Evolutionary conservation across 1,140 invertebrate species (phyloP).

Genomic region (Oryzaephilus surinamensis): DNA sequence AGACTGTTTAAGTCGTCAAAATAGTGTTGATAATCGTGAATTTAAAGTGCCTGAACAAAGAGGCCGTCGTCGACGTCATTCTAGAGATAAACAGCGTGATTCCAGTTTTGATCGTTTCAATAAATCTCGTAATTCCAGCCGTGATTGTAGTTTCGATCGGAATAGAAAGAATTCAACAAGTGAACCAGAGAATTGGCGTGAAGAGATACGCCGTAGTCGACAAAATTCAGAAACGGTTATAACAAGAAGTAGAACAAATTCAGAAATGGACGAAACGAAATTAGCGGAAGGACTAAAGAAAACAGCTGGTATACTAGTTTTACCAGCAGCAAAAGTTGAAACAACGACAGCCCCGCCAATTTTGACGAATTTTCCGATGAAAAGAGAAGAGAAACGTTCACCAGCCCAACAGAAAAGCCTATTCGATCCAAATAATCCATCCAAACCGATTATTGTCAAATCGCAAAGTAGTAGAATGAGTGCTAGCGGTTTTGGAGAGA

Average conservation of each 20-base stretch:
- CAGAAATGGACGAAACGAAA: neutral
- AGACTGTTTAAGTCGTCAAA: constrained; percentile 6
- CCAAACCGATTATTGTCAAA: constrained; percentile 54
- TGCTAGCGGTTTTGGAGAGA: constrained; percentile 27
- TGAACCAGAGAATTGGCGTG: constrained; percentile 29
- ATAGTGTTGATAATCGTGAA: constrained; percentile 16
- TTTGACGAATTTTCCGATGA: constrained; percentile 3
- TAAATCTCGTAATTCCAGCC: constrained; percentile 23
- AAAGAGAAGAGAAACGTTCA: neutral
- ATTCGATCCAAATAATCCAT: constrained; percentile 60
- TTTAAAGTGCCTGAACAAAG: constrained; percentile 27
- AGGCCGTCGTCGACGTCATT: constrained; percentile 13
- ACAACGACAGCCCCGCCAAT: constrained; percentile 12
- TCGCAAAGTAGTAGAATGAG: constrained; percentile 37
- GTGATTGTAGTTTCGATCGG: constrained; percentile 31
- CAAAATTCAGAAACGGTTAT: constrained; percentile 10
- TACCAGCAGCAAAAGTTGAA: constrained; percentile 17
- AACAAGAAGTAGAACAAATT: constrained; percentile 1
- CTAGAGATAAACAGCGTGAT: constrained; percentile 19
- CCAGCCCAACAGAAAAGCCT: constrained; percentile 41
- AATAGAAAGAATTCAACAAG: constrained; percentile 12
- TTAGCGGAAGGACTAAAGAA: constrained; percentile 14
- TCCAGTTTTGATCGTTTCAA: constrained; percentile 27
- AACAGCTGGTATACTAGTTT: constrained; percentile 26
- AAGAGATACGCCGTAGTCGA: constrained; percentile 25